These are phyloP conservation scores for Entomyzon cyanotis DNA, from an alignment of 2,113 vertebrate genomes.

Conservation along the genomic window DNA sequence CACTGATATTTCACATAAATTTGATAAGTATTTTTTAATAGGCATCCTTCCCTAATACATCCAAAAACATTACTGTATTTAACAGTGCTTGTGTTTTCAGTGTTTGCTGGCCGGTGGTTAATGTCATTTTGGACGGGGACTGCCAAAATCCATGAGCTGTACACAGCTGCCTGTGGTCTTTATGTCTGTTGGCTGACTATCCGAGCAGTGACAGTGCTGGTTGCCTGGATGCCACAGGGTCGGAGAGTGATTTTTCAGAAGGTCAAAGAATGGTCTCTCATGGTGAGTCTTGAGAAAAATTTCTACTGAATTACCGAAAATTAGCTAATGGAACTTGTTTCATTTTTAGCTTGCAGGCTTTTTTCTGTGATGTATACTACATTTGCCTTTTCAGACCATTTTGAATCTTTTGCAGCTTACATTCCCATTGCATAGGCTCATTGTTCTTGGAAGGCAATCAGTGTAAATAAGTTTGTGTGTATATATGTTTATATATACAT, in stretches of 20 bases:
- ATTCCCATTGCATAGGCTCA: background rate
- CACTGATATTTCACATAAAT: background rate
- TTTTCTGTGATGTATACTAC: background rate
- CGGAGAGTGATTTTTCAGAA: conserved; percentile 94
- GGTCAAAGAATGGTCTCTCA: conserved; percentile 97
- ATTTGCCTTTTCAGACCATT: background rate
- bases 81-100: conserved; percentile 75
- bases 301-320: background rate
- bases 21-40: background rate
- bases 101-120: conserved; percentile 95
- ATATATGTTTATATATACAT: background rate
- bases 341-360: background rate
- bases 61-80: background rate
- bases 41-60: background rate
- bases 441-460: background rate
- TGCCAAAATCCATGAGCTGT: conserved; percentile 97
- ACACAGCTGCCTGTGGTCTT: conserved; percentile 96
- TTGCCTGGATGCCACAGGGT: conserved; percentile 98
- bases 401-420: background rate
- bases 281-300: conserved; percentile 78
- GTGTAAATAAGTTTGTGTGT: background rate
- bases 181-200: conserved; percentile 98
- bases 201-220: conserved; percentile 88
- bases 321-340: background rate
- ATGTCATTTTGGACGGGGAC: conserved; percentile 99